phyloP scores from a whole-genome alignment of 2,113 vertebrate species.

The Dicrurus megarhynchus region DNA sequence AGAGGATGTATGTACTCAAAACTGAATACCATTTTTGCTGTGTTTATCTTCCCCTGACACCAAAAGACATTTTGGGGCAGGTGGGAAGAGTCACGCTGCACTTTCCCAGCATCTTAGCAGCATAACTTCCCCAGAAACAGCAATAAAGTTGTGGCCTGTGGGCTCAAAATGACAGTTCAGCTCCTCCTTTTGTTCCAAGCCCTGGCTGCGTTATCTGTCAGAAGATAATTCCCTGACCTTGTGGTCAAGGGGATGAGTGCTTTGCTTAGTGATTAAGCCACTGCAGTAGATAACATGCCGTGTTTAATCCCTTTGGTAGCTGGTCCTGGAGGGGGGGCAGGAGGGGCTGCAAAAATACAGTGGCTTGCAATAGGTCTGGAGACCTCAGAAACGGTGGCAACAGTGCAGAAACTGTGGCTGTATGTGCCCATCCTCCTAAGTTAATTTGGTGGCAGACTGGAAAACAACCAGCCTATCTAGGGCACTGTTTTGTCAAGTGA shows the following conservation, averaged over 20 bases:
- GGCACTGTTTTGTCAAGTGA: constrained; percentile 28
- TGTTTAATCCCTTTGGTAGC: constrained; percentile 23
- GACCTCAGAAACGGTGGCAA: neutral
- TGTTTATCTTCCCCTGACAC: neutral
- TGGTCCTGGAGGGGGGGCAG: neutral
- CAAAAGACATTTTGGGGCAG: neutral
- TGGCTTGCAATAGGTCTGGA: neutral
- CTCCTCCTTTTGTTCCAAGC: neutral
- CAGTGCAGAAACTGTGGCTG: neutral
- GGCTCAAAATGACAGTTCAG: neutral
- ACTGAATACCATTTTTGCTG: neutral
- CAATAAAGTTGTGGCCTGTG: neutral
- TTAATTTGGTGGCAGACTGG: neutral
- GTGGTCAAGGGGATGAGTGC: constrained; percentile 3
- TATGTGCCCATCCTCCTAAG: neutral
- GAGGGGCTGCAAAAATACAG: neutral
- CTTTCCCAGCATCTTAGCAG: neutral
- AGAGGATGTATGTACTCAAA: neutral
- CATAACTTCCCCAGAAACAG: neutral
- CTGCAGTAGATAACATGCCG: neutral
- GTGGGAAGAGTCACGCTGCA: neutral
- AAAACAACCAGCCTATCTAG: constrained; percentile 2
- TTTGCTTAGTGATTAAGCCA: constrained; percentile 59
- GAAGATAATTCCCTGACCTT: constrained; percentile 58
- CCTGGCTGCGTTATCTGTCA: neutral